These are phyloP conservation scores for Nycteola revayana DNA, from an alignment of 2,888 invertebrate species.

Conservation along the genomic window DNA sequence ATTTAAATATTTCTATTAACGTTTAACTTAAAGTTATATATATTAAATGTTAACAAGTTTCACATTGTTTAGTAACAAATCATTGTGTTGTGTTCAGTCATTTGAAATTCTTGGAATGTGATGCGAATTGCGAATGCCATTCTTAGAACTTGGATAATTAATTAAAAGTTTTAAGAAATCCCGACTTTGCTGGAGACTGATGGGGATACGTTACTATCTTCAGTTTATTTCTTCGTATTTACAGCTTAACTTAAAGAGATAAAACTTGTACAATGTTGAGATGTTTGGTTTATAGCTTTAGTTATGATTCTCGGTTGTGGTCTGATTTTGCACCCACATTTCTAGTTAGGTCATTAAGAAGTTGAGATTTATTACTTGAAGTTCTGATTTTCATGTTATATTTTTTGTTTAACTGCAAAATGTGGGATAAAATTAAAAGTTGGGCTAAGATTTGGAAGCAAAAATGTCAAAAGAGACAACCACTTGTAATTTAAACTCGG, in stretches of 20 bases:
- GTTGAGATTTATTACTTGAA: too few relatives aligned
- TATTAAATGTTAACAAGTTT: constrained; percentile 39
- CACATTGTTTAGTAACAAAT: constrained; percentile 49
- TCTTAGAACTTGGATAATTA: constrained; percentile 59
- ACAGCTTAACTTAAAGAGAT: constrained; percentile 10
- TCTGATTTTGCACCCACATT: too few relatives aligned
- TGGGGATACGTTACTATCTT: constrained; percentile 24
- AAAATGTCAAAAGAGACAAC: too few relatives aligned
- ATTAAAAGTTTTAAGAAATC: constrained; percentile 67
- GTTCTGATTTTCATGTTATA: too few relatives aligned
- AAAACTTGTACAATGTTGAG: constrained; percentile 12
- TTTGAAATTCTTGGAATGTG: constrained; percentile 50
- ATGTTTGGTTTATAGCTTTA: constrained; percentile 6
- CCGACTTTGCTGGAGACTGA: constrained; percentile 29
- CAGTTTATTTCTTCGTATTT: constrained; percentile 25
- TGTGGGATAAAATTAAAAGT: too few relatives aligned
- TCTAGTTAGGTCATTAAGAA: too few relatives aligned
- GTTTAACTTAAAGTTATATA: too few relatives aligned
- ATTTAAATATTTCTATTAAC: too few relatives aligned
- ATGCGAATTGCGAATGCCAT: constrained; percentile 46
- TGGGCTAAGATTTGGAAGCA: too few relatives aligned
- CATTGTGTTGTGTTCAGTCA: constrained; percentile 57
- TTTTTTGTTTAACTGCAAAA: too few relatives aligned
- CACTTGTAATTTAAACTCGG: too few relatives aligned
- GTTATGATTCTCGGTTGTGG: not conserved